Evolutionary conservation across 2,797 vertebrate genomes (phyloP).

Genomic region (Etheostoma perlongum): DNA sequence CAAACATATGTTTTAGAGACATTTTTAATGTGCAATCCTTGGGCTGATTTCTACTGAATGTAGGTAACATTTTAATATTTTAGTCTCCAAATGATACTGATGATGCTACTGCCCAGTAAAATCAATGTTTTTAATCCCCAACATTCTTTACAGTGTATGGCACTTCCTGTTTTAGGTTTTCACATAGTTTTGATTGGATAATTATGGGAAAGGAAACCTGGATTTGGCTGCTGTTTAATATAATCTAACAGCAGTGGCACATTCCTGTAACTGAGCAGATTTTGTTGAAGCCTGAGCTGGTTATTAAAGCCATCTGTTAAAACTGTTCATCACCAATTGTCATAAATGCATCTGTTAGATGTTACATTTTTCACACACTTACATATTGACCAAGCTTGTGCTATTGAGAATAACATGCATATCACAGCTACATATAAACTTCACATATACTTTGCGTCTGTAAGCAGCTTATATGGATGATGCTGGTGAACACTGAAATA

Average conservation of each 20-base stretch:
- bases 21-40: background rate
- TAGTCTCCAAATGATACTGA: conserved; percentile 3
- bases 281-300: conserved; percentile 12
- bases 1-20: conserved; percentile 28
- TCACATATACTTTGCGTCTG: conserved; percentile 17
- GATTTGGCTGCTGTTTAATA: conserved; percentile 2
- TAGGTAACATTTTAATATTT: background rate
- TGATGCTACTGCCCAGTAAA: background rate
- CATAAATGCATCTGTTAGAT: background rate
- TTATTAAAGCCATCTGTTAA: conserved; percentile 2
- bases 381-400: conserved; percentile 8
- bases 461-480: conserved; percentile 27
- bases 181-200: background rate
- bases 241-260: background rate
- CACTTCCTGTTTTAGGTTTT: conserved; percentile 5
- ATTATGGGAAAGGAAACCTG: background rate
- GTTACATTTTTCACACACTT: conserved; percentile 5
- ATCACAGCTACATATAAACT: conserved; percentile 30
- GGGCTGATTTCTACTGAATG: conserved; percentile 4
- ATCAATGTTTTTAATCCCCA: background rate
- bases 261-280: conserved; percentile 1
- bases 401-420: conserved; percentile 8
- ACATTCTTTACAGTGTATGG: conserved; percentile 5
- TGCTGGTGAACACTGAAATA: conserved; percentile 5
- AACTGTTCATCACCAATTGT: background rate